These are phyloP conservation scores for Nomada flava DNA, from an alignment of 2,888 invertebrate genomes.

Conservation along the genomic window DNA sequence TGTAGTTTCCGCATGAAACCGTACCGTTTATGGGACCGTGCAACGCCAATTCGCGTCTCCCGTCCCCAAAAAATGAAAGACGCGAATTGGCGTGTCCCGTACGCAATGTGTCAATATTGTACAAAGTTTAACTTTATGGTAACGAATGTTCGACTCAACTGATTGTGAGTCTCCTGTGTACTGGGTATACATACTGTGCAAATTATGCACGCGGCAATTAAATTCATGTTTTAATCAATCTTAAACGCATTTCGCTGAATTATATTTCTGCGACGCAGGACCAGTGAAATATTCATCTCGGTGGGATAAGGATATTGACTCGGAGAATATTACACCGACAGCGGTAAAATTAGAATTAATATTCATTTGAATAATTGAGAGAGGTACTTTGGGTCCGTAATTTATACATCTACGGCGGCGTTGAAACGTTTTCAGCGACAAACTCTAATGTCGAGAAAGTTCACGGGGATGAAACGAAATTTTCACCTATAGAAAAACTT, in stretches of 20 bases:
- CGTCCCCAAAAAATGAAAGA: too few relatives aligned
- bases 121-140: too few relatives aligned
- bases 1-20: too few relatives aligned
- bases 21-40: too few relatives aligned
- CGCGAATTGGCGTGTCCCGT: too few relatives aligned
- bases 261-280: neutral
- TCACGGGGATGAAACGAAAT: too few relatives aligned
- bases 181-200: too few relatives aligned
- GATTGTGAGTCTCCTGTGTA: too few relatives aligned
- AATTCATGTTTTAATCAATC: neutral
- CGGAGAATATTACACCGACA: neutral
- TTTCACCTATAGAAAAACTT: neutral
- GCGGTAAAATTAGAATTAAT: slow-evolving; percentile 22
- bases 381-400: neutral
- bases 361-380: slow-evolving; percentile 10
- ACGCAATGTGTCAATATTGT: too few relatives aligned
- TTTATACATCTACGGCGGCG: neutral
- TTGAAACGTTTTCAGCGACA: slow-evolving; percentile 2
- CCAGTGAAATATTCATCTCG: neutral
- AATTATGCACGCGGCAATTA: neutral
- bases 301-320: neutral
- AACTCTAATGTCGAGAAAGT: neutral
- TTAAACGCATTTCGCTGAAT: neutral
- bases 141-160: too few relatives aligned
- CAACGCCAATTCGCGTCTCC: too few relatives aligned